Base-by-base conservation (phyloP, 2,888 invertebrate genomes). In the Neoitamus cyanurus region DNA sequence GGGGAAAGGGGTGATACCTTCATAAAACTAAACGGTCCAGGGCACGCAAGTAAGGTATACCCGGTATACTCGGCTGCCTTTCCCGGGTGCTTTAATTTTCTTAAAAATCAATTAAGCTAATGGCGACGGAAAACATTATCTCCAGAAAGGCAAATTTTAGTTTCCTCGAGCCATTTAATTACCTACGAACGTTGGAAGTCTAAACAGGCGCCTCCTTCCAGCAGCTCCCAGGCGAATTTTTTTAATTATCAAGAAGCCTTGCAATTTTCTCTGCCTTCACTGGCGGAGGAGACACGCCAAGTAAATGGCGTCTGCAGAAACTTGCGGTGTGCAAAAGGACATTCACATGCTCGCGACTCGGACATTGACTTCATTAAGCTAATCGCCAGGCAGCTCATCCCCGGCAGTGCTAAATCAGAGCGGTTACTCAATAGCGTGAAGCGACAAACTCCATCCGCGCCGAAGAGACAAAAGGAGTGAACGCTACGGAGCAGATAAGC, bases 101-200 rank as follows among this genome's bases (percentile, higher is more conserved):
- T 78, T 48, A 48, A 78, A 85, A 84, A 84, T 85, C 85, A 85
- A 85, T 85, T 85, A 85, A 85, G 83, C 85, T 84, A 85, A 85
- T 85, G 84, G 84, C 75, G 48, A 82, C 77, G 84, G 84, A 85
- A 84, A 77, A 75, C 84, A 84, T 85, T 85, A 83, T 84, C 77
- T 37, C 37, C 34, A 77, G 68, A 42, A 83, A 78, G 77, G 84
- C 58, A 84, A 83, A 83, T 85, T 85, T 83, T 84, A 84, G 73
- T 83, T 84, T 78, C 85, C 68, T 25, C 34, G 46, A 83, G 83
- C 77, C 72, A 83, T 84, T 85, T 85, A 84, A 85, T 85, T 85
- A 83, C 83, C 82, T 82, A 82, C 82, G 69, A 36, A 28, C 37
- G 25, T 25, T 58, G 58, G 58, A 20, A 82, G 34, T 82, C 69